These are phyloP conservation scores for Lineus longissimus DNA, from an alignment of 1,140 invertebrate species.

Conservation along the genomic window DNA sequence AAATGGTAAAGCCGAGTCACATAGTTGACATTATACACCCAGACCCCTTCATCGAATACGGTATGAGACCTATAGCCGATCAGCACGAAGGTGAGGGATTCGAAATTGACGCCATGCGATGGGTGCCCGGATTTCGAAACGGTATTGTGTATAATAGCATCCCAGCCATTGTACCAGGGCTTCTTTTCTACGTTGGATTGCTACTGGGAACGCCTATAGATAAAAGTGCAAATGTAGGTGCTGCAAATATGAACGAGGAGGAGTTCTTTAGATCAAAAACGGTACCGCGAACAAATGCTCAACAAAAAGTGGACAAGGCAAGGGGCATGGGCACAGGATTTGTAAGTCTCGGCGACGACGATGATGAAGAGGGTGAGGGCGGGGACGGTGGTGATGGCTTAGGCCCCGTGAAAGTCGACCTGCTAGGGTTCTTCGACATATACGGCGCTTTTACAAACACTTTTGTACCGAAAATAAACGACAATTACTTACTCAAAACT, in stretches of 20 bases:
- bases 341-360: conserved; percentile 2
- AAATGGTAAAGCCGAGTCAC: conserved; percentile 4
- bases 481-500: too few species aligned
- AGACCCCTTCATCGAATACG: conserved; percentile 1
- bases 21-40: background rate
- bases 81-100: conserved; percentile 4
- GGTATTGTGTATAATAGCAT: conserved; percentile 1
- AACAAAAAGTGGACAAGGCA: background rate
- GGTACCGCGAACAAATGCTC: background rate
- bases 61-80: background rate
- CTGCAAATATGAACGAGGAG: conserved; percentile 5
- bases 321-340: background rate
- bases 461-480: too few species aligned
- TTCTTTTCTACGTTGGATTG: background rate
- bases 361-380: background rate
- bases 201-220: background rate
- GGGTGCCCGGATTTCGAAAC: conserved; percentile 3
- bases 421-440: too few species aligned
- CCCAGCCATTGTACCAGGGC: background rate
- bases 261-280: background rate
- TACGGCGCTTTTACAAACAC: too few species aligned
- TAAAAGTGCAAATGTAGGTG: conserved; percentile 1
- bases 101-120: conserved; percentile 7
- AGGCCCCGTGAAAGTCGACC: background rate
- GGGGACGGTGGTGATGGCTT: background rate